phyloP scores from a whole-genome alignment of 2,797 vertebrate species.

The Alexandromys oeconomus region DNA sequence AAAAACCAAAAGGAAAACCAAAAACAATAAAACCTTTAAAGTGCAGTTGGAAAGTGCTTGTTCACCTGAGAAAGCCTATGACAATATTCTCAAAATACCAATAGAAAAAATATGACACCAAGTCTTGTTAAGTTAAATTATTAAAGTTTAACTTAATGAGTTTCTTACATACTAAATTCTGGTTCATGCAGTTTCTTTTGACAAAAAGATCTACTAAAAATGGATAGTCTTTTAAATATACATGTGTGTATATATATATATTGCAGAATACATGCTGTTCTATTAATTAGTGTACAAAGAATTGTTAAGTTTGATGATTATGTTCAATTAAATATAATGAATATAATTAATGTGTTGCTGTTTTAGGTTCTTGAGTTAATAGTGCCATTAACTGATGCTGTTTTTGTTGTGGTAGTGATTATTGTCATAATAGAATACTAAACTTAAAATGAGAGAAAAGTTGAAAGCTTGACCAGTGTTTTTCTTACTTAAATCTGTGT shows the following conservation, averaged over 20 bases:
- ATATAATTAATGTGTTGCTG: constrained; percentile 86
- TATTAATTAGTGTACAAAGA: constrained; percentile 87
- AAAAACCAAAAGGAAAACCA: background rate
- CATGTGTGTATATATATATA: constrained; percentile 53
- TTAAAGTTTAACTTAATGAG: constrained; percentile 7
- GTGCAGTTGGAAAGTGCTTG: background rate
- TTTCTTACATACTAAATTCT: constrained; percentile 47
- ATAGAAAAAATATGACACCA: background rate
- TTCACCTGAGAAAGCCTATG: background rate
- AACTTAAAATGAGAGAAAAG: constrained; percentile 65
- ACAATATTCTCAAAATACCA: constrained; percentile 1
- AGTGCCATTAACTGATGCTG: constrained; percentile 81
- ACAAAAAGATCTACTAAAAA: constrained; percentile 46
- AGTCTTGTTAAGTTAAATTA: background rate
- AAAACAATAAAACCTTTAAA: background rate
- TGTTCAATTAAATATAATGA: constrained; percentile 87
- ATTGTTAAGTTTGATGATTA: constrained; percentile 86
- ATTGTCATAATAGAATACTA: constrained; percentile 67
- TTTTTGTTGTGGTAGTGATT: constrained; percentile 79
- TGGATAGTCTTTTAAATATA: constrained; percentile 56
- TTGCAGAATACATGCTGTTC: constrained; percentile 83
- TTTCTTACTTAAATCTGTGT: background rate
- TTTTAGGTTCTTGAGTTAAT: constrained; percentile 86
- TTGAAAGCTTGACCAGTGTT: constrained; percentile 39
- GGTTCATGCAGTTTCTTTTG: constrained; percentile 44